Base-by-base conservation (phyloP, 2,113 vertebrate genomes). In the Rhabdornis inornatus region DNA sequence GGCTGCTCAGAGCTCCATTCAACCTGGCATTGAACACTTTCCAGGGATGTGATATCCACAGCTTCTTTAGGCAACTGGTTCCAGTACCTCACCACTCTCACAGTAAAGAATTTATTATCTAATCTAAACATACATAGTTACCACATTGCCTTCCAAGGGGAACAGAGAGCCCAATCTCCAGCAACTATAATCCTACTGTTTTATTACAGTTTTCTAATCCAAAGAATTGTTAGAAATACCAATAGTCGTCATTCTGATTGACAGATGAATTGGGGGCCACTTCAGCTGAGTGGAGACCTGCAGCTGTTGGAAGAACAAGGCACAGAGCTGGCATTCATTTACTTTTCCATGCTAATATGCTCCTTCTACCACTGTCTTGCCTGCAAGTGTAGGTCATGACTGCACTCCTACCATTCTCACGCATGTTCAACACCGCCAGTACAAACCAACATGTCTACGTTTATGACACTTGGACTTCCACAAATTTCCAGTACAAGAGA, bases 371-470 rank as follows among this genome's bases (percentile, higher is more conserved):
- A 50, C n/a, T 3, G 8, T 21, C 49, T 40, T 50, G 24, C 42
- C 40, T 33, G 11, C 10, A 7, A 19, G 23, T 7, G 3, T 13
- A 57, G 27, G 17, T 57, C 10, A 3, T 11, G 31, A 27, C 24
- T 44, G 16, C 21, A 13, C 18, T 3, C 1, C 24, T 6, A 11
- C 19, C 39, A 45, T 19, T 76, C 55, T 55, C 4, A 8, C 1
- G 7, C 13, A 7, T 3, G 5, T 30, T 33, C 45, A 0, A 27
- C 45, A 61, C 10, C 7, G 2, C 30, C 16, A 9, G 2, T 25
- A 65, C 35, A 83, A 85, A 33, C 4, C 7, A 33, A 39, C 9
- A 70, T 21, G 5, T 63, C 39, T 45, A 27, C 1, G 0, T 37
- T 78, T 57, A 23, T 20, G 35, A 33, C 5, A 10, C 42, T 2